phyloP scores from a whole-genome alignment of 53 echinoderm and acorn worm species.

The Antedon mediterranea region DNA sequence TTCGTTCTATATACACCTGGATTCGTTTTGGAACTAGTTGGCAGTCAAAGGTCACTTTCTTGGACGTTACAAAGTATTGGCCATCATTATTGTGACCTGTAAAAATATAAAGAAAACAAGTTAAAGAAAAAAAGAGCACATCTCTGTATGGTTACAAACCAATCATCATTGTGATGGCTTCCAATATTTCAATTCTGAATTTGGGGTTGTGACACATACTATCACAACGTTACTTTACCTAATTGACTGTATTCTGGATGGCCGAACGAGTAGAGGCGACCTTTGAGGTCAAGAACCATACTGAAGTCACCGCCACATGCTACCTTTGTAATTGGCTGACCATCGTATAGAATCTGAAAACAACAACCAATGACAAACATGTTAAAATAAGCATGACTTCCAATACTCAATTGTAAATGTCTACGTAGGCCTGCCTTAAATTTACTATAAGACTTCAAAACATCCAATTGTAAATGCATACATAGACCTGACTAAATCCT shows the following conservation, averaged over 20 bases:
- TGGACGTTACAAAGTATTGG: conserved; percentile 63
- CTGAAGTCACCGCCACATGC: conserved; percentile 95
- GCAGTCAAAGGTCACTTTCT: conserved; percentile 70
- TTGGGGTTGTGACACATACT: too few relatives aligned
- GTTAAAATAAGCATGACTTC: too few relatives aligned
- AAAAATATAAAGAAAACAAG: background rate
- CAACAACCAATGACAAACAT: background rate
- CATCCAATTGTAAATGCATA: too few relatives aligned
- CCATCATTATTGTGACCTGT: conserved; percentile 92
- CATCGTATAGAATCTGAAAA: conserved; percentile 63
- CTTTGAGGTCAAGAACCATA: conserved; percentile 88
- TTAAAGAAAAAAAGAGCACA: too few relatives aligned
- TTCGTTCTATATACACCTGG: conserved; percentile 44
- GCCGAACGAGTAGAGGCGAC: conserved; percentile 79
- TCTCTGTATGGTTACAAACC: too few relatives aligned
- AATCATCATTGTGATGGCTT: too few relatives aligned
- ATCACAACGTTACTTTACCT: conserved; percentile 34
- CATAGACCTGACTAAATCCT: too few relatives aligned
- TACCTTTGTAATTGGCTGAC: conserved; percentile 78
- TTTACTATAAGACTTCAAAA: too few relatives aligned
- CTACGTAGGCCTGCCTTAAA: too few relatives aligned
- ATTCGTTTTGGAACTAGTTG: conserved; percentile 61
- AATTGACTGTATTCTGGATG: conserved; percentile 92
- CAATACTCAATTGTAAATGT: too few relatives aligned
- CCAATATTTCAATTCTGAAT: too few relatives aligned